Evolutionary conservation across 2,888 invertebrate genomes (phyloP), one percentile per base, ranked within the genome.

Genomic region (Heliothis peltigera): DNA sequence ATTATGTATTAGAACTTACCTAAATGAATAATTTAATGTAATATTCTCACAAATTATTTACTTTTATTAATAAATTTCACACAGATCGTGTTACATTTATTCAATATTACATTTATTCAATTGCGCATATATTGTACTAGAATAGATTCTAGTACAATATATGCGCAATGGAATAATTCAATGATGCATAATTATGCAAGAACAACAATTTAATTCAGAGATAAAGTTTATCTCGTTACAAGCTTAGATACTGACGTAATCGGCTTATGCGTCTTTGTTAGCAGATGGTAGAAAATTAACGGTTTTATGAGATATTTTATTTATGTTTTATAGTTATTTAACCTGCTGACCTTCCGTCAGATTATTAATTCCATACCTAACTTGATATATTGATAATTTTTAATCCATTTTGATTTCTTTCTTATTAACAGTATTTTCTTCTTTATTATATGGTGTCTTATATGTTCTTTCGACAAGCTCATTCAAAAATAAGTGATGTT

Each of bases 191-290:
- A 81, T 74, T 74, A 77, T 64, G 70, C 57, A 62, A 51, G 62
- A 70, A 63, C 61, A 68, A 64, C 74, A 70, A 77, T 70, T 80
- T 73, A 68, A 76, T 53, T 47, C 63, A 22, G 15, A 75, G 77
- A 74, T 80, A 81, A 74, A 71, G 47, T 74, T 79, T 80, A 81
- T 80, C 80, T 81, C 49, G 64, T 68, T 49, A 66, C 74, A 62
- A 55, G 77, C 58, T 53, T 69, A 64, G 65, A 66, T 62, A 67
- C 48, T 80, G 81, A 81, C 77, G 81, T 79, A 72, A 77, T 70
- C 61, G 15, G 35, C 15, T 64, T 66, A 54, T 60, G 54, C 43
- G 79, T 79, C 70, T 79, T 76, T 79, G 71, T 74, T 69, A 64
- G 52, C 75, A 75, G 70, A 74, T 70, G 64, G 49, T 61, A 56